Evolutionary conservation across 2,113 vertebrate species (phyloP).

Genomic region (Baryphthengus martii): DNA sequence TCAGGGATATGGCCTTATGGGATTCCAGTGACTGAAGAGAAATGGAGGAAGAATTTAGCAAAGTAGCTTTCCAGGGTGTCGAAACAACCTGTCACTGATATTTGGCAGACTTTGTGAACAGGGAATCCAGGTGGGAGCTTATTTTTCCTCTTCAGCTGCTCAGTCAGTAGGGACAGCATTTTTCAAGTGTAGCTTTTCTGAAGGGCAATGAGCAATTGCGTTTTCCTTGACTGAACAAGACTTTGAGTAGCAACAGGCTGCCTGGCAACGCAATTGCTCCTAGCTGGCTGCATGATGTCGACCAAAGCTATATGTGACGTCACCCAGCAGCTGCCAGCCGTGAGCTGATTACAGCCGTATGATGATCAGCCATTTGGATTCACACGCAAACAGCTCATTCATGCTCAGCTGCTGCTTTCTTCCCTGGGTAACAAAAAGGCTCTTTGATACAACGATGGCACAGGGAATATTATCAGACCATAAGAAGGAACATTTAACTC

Average conservation of each 20-base stretch:
- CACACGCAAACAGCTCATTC: neutral
- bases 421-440: neutral
- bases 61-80: neutral
- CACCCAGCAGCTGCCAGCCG: constrained; percentile 30
- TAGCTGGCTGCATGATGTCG: neutral
- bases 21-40: neutral
- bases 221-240: neutral
- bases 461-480: neutral
- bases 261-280: neutral
- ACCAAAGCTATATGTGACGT: neutral
- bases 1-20: no score
- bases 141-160: neutral
- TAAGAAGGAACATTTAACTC: neutral
- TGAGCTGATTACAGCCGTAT: neutral
- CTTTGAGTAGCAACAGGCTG: neutral
- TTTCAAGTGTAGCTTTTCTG: neutral
- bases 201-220: neutral
- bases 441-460: neutral
- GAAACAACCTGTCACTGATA: neutral
- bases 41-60: neutral
- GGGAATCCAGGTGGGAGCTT: neutral
- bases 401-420: constrained; percentile 28
- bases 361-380: neutral
- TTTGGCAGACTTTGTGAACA: neutral
- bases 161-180: neutral